These are phyloP conservation scores for Camponotus floridanus DNA, from an alignment of 1,140 invertebrate species.

Conservation along the genomic window DNA sequence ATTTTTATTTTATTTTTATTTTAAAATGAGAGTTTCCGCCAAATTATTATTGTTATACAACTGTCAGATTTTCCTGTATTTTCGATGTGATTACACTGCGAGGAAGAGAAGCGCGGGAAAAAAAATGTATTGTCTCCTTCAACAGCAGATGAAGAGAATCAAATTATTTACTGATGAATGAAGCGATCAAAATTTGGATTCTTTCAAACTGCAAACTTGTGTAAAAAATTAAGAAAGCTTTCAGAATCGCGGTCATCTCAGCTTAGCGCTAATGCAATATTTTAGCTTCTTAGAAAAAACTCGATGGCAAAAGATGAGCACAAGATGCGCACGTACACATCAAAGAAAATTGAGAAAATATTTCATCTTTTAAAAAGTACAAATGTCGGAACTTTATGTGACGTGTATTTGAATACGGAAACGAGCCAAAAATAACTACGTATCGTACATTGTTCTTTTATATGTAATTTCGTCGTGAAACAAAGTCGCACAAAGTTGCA, in stretches of 20 bases:
- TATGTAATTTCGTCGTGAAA: too few species aligned
- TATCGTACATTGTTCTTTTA: too few species aligned
- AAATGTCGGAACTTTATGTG: not conserved
- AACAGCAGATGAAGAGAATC: not conserved
- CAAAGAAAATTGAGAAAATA: not conserved
- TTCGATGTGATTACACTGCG: not conserved
- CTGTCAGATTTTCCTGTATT: not conserved
- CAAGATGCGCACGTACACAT: not conserved
- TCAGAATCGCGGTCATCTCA: not conserved
- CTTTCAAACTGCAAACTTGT: not conserved
- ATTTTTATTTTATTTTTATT: too few species aligned
- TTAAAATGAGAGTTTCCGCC: too few species aligned
- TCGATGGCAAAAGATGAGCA: not conserved
- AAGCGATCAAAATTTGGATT: slow-evolving; percentile 14
- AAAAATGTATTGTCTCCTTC: not conserved
- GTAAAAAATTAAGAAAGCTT: slow-evolving; percentile 20
- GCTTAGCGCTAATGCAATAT: slow-evolving; percentile 6
- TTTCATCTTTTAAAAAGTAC: slow-evolving; percentile 34
- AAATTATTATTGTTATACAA: not conserved
- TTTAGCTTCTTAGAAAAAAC: slow-evolving; percentile 21
- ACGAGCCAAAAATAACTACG: not conserved
- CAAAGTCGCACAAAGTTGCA: not conserved
- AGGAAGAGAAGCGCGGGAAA: too few species aligned
- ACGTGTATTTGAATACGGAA: not conserved
- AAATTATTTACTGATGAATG: not conserved